phyloP scores from a whole-genome alignment of 2,113 vertebrate species.

The Cyphomyrus plagiostoma region DNA sequence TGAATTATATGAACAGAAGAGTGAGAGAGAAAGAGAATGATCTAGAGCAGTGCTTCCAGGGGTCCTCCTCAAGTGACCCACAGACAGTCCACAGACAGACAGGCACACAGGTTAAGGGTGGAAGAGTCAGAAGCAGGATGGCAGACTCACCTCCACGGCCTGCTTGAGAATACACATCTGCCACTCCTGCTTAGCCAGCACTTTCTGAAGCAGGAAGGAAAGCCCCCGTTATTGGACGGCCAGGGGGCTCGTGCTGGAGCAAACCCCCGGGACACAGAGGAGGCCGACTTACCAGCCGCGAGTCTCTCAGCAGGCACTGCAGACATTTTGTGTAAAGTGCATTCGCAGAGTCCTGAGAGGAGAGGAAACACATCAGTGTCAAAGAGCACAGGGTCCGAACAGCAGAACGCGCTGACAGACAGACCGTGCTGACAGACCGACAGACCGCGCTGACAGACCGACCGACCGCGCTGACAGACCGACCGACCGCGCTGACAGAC shows the following conservation, averaged over 20 bases:
- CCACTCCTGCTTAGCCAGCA: conserved; percentile 83
- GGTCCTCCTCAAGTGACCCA: too few species aligned
- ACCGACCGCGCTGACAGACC: neutral
- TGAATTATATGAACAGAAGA: neutral
- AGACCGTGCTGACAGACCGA: neutral
- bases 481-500: neutral
- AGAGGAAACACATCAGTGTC: neutral
- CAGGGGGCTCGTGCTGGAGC: neutral
- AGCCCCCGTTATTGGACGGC: neutral
- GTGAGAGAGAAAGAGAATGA: neutral
- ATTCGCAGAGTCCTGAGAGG: conserved; percentile 77
- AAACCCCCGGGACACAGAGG: neutral
- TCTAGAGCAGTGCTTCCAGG: neutral
- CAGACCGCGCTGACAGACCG: neutral
- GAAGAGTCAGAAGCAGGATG: neutral
- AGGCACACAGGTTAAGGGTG: neutral
- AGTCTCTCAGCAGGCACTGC: conserved; percentile 87
- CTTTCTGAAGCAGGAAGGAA: conserved; percentile 61
- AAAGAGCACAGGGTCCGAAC: neutral
- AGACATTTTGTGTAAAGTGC: conserved; percentile 92
- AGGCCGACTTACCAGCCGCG: conserved; percentile 73
- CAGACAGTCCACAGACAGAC: neutral
- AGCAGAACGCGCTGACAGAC: neutral
- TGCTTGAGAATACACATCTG: conserved; percentile 94
- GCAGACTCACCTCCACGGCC: conserved; percentile 81